phyloP scores from a whole-genome alignment of 2,113 vertebrate genomes.

The Gracilinanus agilis region DNA sequence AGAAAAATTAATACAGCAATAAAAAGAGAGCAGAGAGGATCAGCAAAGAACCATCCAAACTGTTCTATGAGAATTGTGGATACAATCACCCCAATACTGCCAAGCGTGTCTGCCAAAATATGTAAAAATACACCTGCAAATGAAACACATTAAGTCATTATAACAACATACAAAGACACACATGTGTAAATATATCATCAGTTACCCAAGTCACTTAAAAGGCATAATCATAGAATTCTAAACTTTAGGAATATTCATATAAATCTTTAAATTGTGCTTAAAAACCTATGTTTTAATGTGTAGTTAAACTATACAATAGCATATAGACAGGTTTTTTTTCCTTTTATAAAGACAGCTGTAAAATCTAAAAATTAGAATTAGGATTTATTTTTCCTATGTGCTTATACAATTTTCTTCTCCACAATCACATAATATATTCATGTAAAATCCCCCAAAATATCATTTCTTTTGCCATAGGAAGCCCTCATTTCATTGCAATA shows the following conservation, averaged over 20 bases:
- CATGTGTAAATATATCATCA: background rate
- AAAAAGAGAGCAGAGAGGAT: slow-evolving; percentile 98
- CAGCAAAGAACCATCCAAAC: slow-evolving; percentile 98
- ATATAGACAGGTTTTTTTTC: background rate
- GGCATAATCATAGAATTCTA: background rate
- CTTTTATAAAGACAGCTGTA: background rate
- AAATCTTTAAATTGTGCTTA: background rate
- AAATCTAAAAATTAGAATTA: background rate
- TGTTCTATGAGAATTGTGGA: slow-evolving; percentile 98
- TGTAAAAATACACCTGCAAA: slow-evolving; percentile 95
- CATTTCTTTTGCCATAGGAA: background rate
- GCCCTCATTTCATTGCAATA: background rate
- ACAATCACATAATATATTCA: background rate
- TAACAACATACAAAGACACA: background rate
- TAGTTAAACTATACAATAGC: background rate
- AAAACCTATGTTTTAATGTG: background rate
- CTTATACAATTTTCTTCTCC: background rate
- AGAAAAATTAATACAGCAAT: slow-evolving; percentile 97
- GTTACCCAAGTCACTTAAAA: background rate
- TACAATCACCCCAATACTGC: slow-evolving; percentile 97
- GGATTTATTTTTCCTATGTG: background rate
- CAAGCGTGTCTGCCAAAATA: slow-evolving; percentile 96
- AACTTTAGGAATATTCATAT: background rate
- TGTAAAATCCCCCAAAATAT: background rate
- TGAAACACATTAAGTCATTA: slow-evolving; percentile 33